Evolutionary conservation across 2,113 vertebrate genomes (phyloP), one percentile per base, ranked within the genome.

Genomic region (Typhlomys cinereus): DNA sequence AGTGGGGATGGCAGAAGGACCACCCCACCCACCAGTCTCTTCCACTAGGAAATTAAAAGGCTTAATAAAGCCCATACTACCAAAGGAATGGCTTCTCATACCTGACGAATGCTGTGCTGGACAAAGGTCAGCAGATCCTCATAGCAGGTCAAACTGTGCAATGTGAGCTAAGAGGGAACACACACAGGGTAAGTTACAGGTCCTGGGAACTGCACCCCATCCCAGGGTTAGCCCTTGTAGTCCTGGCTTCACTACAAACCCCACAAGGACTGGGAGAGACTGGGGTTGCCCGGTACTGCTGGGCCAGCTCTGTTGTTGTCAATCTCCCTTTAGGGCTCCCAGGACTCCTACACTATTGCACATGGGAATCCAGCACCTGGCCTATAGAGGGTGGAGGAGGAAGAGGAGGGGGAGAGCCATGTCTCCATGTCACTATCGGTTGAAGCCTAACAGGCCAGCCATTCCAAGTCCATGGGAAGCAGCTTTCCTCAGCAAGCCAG

Each of bases 31-130:
- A 50, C 61, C 48, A 44, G 48, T 13, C 48, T 15, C 83, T 21
- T 34, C 15, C 1, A 4, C 52, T 78, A 25, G 54, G 66, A 50
- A 73, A 89, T n/a, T 1, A 57, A 34, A 76, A 46, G 15, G 79
- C 50, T 59, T 48, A 78, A n/a, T 31, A 17, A 41, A 0, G 27
- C 34, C 44, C 14, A 3, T 0, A 13, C n/a, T 62, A 15, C 39
- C n/a, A 1, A 44, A 41, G 15, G 80, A 85, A 31, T 18, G 48
- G 12, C 0, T 0, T 17, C 14, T 21, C 93, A 2, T 96, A 99
- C 99, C 99, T 99, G 99, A 39, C 97, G 98, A 91, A 99, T 97
- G 54, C 98, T 98, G 83, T 98, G 98, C 74, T 99, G 98, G 13
- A 99, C 97, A 90, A 99, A 97, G 7, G 93, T 64, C 93, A 98